Base-by-base conservation (phyloP, 1,140 invertebrate species). In the Calycopis cecrops region DNA sequence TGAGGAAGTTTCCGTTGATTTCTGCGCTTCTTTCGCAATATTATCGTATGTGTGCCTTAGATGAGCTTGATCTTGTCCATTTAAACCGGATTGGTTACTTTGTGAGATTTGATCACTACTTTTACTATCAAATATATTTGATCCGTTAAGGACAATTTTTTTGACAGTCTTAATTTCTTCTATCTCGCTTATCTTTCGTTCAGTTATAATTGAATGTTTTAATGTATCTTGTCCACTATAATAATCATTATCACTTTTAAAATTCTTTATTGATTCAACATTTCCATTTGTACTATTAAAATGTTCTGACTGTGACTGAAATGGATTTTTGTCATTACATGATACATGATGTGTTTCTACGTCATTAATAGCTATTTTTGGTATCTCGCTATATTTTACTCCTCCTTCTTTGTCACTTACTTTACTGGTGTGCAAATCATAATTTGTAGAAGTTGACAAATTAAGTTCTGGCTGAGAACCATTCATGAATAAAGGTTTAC, bases 91-190 rank as follows among this genome's bases (percentile, higher is more conserved):
- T 16, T 28, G 21, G 21, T 28, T 28, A 38, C 17, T 34, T 59
- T 38, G 34, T 21, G 9, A 33, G 1, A 34, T 50, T 21, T 40
- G 47, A 37, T 35, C 33, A 33, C 11, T 17, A 40, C 11, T 57
- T 51, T 33, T 40, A 28, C n/a, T 4, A 40, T 61, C 40, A 14
- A 35, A 54, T 11, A 64, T 67, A 48, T 59, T 56, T 11, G 76
- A 80, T 9, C 79, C 83, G 59, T 88, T 87, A 7, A 87, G 53
- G 9, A 81, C 62, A 44, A 88, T 77, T 67, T 86, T 88, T 57
- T 87, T 84, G 50, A 87, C 82, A 8, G 86, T 88, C 50, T 79
- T 87, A 16, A 88, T 73, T 76, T 88, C 85, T 70, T 88, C 80
- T 17, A 75, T 73, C 73, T 88, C 80, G 55, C 64, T 83, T 40